These are phyloP conservation scores for Setophaga coronata DNA, from an alignment of 2,113 vertebrate species.

Conservation along the genomic window DNA sequence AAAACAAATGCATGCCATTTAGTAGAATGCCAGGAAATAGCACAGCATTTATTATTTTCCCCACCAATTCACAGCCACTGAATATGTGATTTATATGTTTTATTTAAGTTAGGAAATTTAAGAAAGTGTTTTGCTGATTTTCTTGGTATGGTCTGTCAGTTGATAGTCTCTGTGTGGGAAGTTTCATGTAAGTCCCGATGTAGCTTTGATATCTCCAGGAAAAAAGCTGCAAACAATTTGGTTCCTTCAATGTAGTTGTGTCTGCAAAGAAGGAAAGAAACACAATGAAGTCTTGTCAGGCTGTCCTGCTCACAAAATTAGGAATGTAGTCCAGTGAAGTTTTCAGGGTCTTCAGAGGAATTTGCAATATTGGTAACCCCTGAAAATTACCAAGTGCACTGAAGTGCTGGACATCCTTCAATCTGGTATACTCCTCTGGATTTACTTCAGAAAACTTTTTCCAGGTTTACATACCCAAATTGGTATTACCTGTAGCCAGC, in stretches of 20 bases:
- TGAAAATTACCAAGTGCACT: not conserved
- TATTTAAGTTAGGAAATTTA: not conserved
- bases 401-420: not conserved
- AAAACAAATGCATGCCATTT: not conserved
- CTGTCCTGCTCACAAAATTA: not conserved
- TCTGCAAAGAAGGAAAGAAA: slow-evolving; percentile 48
- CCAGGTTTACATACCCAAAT: not conserved
- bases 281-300: not conserved
- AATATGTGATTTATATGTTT: not conserved
- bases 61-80: not conserved
- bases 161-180: not conserved
- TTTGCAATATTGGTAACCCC: not conserved
- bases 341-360: not conserved
- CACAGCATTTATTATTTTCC: not conserved
- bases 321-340: not conserved
- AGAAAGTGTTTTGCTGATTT: not conserved
- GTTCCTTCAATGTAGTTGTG: slow-evolving; percentile 79
- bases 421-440: not conserved
- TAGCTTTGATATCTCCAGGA: slow-evolving; percentile 77
- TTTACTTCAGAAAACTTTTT: not conserved
- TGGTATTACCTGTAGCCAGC: not conserved
- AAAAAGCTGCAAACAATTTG: slow-evolving; percentile 76
- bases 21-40: not conserved
- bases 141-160: not conserved
- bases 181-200: not conserved